Evolutionary conservation across 2,113 vertebrate genomes (phyloP).

Genomic region (Cygnus buccinator): DNA sequence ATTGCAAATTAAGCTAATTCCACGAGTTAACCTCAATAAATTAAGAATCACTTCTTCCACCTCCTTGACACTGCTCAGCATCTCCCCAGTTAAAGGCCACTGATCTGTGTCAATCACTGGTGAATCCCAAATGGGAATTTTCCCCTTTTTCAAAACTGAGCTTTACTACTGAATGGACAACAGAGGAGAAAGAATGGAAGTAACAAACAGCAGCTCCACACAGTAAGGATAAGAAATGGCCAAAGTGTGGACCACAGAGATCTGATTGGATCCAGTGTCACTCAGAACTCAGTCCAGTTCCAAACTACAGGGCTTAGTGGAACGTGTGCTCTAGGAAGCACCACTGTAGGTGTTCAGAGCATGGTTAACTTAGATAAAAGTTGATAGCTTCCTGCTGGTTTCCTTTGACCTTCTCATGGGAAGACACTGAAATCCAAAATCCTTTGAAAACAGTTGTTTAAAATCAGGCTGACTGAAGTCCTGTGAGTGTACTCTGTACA

Average conservation of each 20-base stretch:
- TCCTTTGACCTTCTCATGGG: background rate
- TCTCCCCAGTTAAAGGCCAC: background rate
- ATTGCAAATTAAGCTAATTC: conserved; percentile 46
- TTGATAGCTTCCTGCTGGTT: background rate
- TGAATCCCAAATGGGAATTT: conserved; percentile 12
- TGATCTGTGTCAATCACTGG: background rate
- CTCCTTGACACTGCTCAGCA: background rate
- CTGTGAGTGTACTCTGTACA: background rate
- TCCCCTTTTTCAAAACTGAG: background rate
- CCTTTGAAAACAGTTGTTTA: background rate
- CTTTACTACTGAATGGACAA: background rate
- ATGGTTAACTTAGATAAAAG: background rate
- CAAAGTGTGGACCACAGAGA: background rate
- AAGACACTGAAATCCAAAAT: background rate
- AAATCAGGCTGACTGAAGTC: background rate
- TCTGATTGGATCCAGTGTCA: background rate
- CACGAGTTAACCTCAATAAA: conserved; percentile 56
- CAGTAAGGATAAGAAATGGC: background rate
- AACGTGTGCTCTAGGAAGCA: background rate
- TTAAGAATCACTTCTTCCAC: conserved; percentile 7
- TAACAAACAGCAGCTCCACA: background rate
- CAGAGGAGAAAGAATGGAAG: background rate
- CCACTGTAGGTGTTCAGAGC: background rate
- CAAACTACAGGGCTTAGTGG: background rate
- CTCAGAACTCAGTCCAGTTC: background rate